Base-by-base conservation (phyloP, 2,113 vertebrate genomes). In the Malurus melanocephalus region DNA sequence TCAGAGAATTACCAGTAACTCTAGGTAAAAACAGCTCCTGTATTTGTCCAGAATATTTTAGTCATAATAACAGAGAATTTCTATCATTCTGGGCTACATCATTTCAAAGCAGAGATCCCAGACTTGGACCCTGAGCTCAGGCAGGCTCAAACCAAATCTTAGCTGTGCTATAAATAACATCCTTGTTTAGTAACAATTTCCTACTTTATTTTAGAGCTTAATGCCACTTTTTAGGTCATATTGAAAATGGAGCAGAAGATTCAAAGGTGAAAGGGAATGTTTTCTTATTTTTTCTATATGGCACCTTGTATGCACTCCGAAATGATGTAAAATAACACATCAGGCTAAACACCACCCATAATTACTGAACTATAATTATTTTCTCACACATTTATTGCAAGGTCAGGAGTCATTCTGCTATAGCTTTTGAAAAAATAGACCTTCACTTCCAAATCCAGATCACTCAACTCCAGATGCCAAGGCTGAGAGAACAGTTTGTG, bases 361-460 rank as follows among this genome's bases (percentile, higher is more conserved):
- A 95, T 90, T 92, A 90, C 64, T 71, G 52, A 93, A 86, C 40
- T 75, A 76, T 73, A 93, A 88, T 91, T 88, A 96, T 92, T 92
- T 93, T 85, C 61, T 87, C 30, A 2, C 80, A 59, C 6, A 0
- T 93, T 92, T 92, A 79, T 68, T 78, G 52, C 17, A 40, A 92
- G 80, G 78, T 93, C 77, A 85, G 71, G 73, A 93, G 67, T 85
- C 86, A 90, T 53, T 93, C 82, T 76, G 65, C 46, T 65, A 35
- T 22, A 52, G 32, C 11, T 8, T 79, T 60, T 60, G 43, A 85
- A 90, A 64, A 77, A 68, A 10, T 10, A 81, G 55, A 59, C 64
- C 49, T 38, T 67, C 4, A 2, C 27, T 75, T 89, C 66, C 46
- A 84, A 89, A 82, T 66, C 67, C 52, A 74, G 49, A 82, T 84